phyloP scores from a whole-genome alignment of 2,797 vertebrate genomes.

The Amblyraja radiata region DNA sequence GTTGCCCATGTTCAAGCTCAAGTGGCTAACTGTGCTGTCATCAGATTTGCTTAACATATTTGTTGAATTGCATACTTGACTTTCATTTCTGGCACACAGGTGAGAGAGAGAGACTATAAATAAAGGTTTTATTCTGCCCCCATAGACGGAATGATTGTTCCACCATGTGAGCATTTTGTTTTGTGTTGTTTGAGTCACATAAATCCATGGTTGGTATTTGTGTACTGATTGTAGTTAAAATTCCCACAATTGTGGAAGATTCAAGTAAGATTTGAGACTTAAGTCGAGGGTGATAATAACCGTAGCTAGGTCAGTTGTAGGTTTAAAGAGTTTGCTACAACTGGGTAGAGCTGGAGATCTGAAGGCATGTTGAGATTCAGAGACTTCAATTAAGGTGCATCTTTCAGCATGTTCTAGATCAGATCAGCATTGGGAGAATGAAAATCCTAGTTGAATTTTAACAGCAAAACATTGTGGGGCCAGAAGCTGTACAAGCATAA shows the following conservation, averaged over 20 bases:
- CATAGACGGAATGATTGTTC: background rate
- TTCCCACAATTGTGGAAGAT: background rate
- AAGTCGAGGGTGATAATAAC: background rate
- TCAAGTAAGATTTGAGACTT: background rate
- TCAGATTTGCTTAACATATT: background rate
- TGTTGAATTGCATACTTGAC: background rate
- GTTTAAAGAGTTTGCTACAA: background rate
- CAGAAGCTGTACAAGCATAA: background rate
- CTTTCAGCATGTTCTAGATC: too few species aligned
- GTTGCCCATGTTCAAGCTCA: background rate
- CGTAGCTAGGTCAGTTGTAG: background rate
- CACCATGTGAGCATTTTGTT: background rate
- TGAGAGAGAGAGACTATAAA: background rate
- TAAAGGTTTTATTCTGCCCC: background rate
- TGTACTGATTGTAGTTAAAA: background rate
- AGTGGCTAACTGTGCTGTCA: background rate
- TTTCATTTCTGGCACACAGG: background rate
- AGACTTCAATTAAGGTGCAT: background rate
- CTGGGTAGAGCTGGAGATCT: background rate
- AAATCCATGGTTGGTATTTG: background rate
- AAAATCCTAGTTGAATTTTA: too few species aligned
- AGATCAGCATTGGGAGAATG: too few species aligned
- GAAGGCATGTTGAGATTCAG: background rate
- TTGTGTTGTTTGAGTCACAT: background rate
- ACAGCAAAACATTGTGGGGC: background rate